A percentile compares a stretch with the other conserved stretches of the same genome.
Conservation (phyloP, 1,140 invertebrate genomes). For the Drosophila melanogaster region Release_6_plus_ISO1_MT NC_004354.4:5245501-5246000, state of each 20-base stretch:
- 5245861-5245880: conserved; percentile 70
- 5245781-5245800: conserved; percentile 33
- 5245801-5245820: conserved; percentile 41
- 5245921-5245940: not conserved
- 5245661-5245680: conserved; percentile 9
- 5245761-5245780: conserved; percentile 16
- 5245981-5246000: not conserved
- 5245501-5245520: conserved; percentile 59
- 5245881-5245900: conserved; percentile 42
- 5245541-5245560: conserved; percentile 51
- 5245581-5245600: not conserved
- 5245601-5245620: not conserved
- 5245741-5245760: conserved; percentile 28
- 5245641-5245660: conserved; percentile 7
- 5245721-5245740: conserved; percentile 69
- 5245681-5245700: conserved; percentile 71
- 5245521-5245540: conserved; percentile 61
- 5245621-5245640: not conserved
- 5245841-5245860: conserved; percentile 68
- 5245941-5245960: not conserved
- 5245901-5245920: conserved; percentile 22
- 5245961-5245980: not conserved
- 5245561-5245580: conserved; percentile 19
- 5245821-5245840: conserved; percentile 6
- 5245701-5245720: conserved; percentile 83